Percentiles rank a stretch among this genome's conserved stretches.
phyloP scores from a whole-genome alignment of 2,113 vertebrate genomes.

The Nesoenas mayeri region DNA sequence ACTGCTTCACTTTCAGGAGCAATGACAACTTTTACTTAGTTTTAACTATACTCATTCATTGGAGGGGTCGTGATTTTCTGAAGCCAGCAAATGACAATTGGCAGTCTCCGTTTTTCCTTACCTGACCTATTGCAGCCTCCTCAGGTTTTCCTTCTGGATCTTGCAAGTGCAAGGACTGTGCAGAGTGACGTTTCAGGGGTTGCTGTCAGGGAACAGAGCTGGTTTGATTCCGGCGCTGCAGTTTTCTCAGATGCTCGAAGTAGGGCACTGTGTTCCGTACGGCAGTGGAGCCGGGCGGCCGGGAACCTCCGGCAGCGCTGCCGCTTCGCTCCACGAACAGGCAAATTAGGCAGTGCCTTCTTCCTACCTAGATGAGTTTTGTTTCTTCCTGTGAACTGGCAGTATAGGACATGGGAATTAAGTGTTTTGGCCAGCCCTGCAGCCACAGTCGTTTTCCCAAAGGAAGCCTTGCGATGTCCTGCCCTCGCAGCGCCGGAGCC shows the following conservation, averaged over 20 bases:
- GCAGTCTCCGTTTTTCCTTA: not conserved
- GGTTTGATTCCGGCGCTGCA: not conserved
- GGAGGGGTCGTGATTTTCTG: not conserved
- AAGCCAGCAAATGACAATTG: accelerated
- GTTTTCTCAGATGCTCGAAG: slow-evolving; percentile 7
- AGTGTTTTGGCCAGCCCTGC: not conserved
- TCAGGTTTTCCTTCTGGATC: not conserved
- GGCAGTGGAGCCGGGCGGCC: not conserved
- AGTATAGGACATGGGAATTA: not conserved
- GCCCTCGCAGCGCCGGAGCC: not conserved
- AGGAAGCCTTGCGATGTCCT: not conserved
- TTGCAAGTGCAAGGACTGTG: not conserved
- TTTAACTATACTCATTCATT: not conserved
- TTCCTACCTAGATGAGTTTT: not conserved
- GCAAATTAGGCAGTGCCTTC: not conserved
- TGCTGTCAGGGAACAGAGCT: not conserved
- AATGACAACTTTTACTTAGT: not conserved
- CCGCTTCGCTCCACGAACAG: not conserved
- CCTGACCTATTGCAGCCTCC: not conserved
- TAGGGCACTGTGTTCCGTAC: slow-evolving; percentile 27
- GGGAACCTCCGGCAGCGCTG: not conserved
- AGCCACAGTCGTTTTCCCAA: not conserved
- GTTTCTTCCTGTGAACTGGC: not conserved
- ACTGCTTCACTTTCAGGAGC: not conserved
- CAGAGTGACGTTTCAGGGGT: not conserved